A percentile compares a stretch with the other conserved stretches of the same genome.
Conservation (phyloP, 2,888 invertebrate genomes). For the Ophonus ardosiacus region DNA sequence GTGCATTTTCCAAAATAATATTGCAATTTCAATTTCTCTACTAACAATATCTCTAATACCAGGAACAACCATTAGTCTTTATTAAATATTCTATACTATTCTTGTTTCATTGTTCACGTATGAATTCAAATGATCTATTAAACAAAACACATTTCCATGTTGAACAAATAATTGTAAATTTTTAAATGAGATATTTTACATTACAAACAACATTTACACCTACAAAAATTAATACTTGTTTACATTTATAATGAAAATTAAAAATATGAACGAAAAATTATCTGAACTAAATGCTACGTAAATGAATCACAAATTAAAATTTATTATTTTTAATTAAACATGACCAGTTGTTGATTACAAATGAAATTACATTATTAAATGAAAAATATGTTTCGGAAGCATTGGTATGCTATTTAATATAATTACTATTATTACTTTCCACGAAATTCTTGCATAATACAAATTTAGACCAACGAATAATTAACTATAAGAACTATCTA, state of each 20-base stretch:
- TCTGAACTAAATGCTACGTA: background rate
- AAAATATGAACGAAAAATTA: background rate
- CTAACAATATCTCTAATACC: too few species aligned
- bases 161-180: too few species aligned
- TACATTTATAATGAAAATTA: background rate
- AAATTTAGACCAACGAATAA: too few species aligned
- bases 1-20: too few species aligned
- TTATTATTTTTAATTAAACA: background rate
- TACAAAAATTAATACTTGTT: background rate
- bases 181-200: background rate
- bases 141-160: background rate
- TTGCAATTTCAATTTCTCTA: too few species aligned
- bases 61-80: too few species aligned
- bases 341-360: background rate
- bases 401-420: background rate
- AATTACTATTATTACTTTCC: background rate
- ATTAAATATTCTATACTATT: too few species aligned
- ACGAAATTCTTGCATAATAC: background rate
- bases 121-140: too few species aligned
- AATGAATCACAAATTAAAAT: background rate
- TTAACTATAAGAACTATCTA: too few species aligned
- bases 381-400: background rate
- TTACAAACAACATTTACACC: background rate
- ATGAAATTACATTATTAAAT: background rate
- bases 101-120: too few species aligned